Base-by-base conservation (phyloP, 2,113 vertebrate species). In the Tragelaphus imberbis region DNA sequence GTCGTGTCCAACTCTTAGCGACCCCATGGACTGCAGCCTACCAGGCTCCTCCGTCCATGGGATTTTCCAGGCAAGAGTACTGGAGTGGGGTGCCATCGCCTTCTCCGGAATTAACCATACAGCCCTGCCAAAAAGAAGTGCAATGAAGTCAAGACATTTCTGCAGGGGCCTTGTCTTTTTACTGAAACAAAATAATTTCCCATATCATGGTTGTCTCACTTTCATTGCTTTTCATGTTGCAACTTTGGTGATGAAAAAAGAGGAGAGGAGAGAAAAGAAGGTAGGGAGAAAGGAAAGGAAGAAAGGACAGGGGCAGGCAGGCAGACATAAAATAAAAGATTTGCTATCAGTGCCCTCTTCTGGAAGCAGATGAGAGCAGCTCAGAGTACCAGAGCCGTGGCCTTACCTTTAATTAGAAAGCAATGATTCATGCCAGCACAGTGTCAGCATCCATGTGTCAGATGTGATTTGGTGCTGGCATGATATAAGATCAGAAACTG, bases 281-380 rank as follows among this genome's bases (percentile, higher is more conserved):
- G 5, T 12, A 33, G 19, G 2, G 9, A 49, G 56, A 4, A 25
- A 6, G 19, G 15, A 23, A 13, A 12, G 13, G 7, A 23, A 25
- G 33, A 7, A 21, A 40, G 8, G 16, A 7, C 1, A 30, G 4
- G 14, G 6, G 80, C 33, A 82, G 80, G 80, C 4, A 15, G 30
- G 21, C 15, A 33, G 21, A 13, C 30, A 14, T 49, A n/a, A 88
- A 88, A 33, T 13, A 14, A 84, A 47, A 8, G 40, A 44, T 44
- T 51, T 68, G 61, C 15, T 40, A 63, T 14, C 65, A 49, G 27
- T 96, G 90, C 92, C 97, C 97, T 96, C 97, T 98, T 90, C 97
- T 80, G 96, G 97, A 91, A 95, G 56, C 86, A 88, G 91, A 85
- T 49, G 40, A 59, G 53, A 75, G 16, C 21, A 84, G 33, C 55